phyloP scores from a whole-genome alignment of 2,797 vertebrate genomes.

The Chaenodraco wilsoni region DNA sequence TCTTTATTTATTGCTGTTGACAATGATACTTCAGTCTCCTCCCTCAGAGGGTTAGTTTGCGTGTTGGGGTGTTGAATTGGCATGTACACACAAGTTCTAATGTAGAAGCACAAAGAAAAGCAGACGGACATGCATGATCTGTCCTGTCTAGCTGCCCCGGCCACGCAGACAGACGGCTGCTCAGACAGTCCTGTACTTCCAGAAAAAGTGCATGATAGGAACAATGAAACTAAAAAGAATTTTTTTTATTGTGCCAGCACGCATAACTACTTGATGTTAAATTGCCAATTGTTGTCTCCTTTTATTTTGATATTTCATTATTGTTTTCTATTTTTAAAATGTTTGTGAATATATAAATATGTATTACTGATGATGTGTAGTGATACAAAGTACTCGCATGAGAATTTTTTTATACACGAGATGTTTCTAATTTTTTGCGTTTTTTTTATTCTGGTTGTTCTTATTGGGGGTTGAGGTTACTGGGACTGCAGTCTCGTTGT shows the following conservation, averaged over 20 bases:
- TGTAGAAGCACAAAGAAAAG: conserved; percentile 78
- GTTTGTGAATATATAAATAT: conserved; percentile 90
- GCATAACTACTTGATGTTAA: conserved; percentile 83
- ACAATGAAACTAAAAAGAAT: conserved; percentile 56
- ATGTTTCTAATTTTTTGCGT: conserved; percentile 85
- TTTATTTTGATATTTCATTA: conserved; percentile 81
- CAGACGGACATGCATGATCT: conserved; percentile 70
- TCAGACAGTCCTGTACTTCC: conserved; percentile 74
- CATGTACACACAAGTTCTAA: conserved; percentile 21
- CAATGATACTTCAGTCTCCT: conserved; percentile 65
- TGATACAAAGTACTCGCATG: conserved; percentile 88
- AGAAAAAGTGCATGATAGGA: conserved; percentile 84
- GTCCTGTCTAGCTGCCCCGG: conserved; percentile 47
- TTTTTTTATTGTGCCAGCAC: conserved; percentile 83
- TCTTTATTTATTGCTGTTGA: conserved; percentile 75
- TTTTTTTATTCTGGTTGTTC: conserved; percentile 81
- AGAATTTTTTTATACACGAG: conserved; percentile 86
- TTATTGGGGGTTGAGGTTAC: conserved; percentile 79
- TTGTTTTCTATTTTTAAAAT: conserved; percentile 87
- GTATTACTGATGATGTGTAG: conserved; percentile 86
- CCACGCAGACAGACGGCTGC: conserved; percentile 45
- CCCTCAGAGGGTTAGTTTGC: conserved; percentile 36
- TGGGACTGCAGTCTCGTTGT: conserved; percentile 77
- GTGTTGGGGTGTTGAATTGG: conserved; percentile 41
- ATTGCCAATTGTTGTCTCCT: conserved; percentile 80